These are phyloP conservation scores for Sturnus vulgaris DNA, from an alignment of 2,113 vertebrate genomes.

Conservation along the genomic window DNA sequence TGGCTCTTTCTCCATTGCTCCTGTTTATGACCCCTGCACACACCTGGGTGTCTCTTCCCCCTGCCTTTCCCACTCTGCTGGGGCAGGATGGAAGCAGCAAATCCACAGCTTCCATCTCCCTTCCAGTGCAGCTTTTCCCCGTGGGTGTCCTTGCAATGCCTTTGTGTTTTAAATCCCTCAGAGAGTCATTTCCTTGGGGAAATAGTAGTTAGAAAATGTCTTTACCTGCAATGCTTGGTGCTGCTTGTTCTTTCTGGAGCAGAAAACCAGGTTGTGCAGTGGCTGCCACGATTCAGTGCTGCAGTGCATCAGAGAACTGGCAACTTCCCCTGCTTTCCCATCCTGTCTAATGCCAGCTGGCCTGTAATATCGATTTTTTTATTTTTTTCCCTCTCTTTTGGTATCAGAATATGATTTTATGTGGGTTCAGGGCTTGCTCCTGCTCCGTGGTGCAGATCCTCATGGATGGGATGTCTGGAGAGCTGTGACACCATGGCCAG, in stretches of 20 bases:
- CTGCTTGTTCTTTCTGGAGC: background rate
- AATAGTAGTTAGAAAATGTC: background rate
- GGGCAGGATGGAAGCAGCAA: background rate
- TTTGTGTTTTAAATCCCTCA: background rate
- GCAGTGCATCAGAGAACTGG: conserved; percentile 28
- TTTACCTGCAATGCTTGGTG: background rate
- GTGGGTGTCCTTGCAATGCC: accelerated
- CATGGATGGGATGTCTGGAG: background rate
- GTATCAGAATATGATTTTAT: background rate
- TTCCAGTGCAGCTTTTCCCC: background rate
- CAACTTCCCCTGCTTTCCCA: background rate
- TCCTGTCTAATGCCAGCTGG: conserved; percentile 30
- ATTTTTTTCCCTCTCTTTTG: background rate
- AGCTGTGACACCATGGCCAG: background rate
- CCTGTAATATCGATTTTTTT: background rate
- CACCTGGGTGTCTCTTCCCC: background rate
- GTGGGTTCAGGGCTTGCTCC: background rate
- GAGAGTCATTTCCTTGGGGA: background rate
- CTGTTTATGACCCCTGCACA: background rate
- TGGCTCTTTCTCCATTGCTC: background rate
- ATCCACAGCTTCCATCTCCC: background rate
- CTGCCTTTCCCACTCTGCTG: background rate
- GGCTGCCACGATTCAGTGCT: background rate
- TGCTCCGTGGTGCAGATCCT: background rate
- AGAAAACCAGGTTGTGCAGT: background rate